Evolutionary conservation across 2,797 vertebrate species (phyloP).

Genomic region (Phoeniculus purpureus): DNA sequence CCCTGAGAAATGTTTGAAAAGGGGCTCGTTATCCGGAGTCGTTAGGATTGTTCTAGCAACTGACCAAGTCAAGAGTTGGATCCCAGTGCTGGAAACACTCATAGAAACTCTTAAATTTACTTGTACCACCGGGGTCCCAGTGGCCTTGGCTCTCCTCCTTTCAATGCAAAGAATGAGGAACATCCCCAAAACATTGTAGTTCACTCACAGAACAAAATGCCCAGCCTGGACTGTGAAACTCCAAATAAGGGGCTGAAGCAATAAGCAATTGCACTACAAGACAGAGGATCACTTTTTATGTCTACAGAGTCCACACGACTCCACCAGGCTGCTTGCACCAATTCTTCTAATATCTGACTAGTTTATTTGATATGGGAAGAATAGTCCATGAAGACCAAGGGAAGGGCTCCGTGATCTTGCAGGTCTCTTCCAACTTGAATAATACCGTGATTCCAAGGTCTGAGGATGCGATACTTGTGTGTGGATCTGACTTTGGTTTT

Average conservation of each 20-base stretch:
- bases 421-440: no score
- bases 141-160: not conserved
- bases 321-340: not conserved
- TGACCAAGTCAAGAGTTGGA: not conserved
- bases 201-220: not conserved
- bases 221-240: not conserved
- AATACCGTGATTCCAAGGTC: no score
- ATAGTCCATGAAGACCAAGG: not conserved
- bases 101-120: not conserved
- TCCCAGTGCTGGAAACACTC: not conserved
- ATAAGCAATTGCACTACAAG: not conserved
- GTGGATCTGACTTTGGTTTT: not conserved
- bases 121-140: not conserved
- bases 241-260: not conserved
- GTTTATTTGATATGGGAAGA: not conserved
- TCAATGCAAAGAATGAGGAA: not conserved
- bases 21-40: accelerated
- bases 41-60: not conserved
- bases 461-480: not conserved
- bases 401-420: no score
- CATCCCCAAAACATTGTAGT: not conserved
- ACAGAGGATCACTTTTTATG: not conserved
- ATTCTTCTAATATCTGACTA: not conserved
- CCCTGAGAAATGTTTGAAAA: not conserved
- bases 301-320: not conserved